Percentiles rank a stretch among this genome's conserved stretches.
Evolutionary conservation across 1,140 invertebrate species (phyloP).

Genomic region (Panulirus ornatus): DNA sequence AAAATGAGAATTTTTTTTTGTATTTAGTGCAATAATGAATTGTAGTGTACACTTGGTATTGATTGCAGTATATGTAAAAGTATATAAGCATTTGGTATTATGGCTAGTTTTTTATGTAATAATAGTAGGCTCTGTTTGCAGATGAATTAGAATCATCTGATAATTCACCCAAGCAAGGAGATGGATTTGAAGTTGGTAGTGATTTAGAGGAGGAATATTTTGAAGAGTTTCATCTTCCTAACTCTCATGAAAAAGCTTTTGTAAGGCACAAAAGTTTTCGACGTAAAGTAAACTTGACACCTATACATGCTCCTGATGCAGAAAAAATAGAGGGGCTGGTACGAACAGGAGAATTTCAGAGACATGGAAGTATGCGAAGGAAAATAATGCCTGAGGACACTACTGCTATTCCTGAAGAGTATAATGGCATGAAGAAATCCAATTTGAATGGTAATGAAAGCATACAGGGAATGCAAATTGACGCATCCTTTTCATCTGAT

Average conservation of each 20-base stretch:
- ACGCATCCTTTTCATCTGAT: background rate
- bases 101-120: conserved; percentile 29
- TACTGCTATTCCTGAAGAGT: conserved; percentile 50
- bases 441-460: conserved; percentile 68
- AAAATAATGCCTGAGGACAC: conserved; percentile 76
- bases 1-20: too few relatives aligned
- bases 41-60: too few relatives aligned
- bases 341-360: conserved; percentile 76
- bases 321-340: conserved; percentile 77
- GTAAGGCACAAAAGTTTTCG: conserved; percentile 77
- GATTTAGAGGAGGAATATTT: conserved; percentile 77
- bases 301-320: conserved; percentile 77
- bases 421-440: conserved; percentile 5
- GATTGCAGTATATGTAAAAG: background rate
- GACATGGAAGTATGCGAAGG: conserved; percentile 76
- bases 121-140: conserved; percentile 57
- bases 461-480: conserved; percentile 19
- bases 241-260: conserved; percentile 78
- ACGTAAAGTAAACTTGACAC: conserved; percentile 77
- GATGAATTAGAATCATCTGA: conserved; percentile 57
- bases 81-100: background rate
- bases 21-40: too few relatives aligned
- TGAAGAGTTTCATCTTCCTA: conserved; percentile 77
- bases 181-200: conserved; percentile 66
- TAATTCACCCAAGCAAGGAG: conserved; percentile 50